Evolutionary conservation across 2,888 invertebrate species (phyloP), one percentile per base, ranked within the genome.

Genomic region (Machimus atricapillus): DNA sequence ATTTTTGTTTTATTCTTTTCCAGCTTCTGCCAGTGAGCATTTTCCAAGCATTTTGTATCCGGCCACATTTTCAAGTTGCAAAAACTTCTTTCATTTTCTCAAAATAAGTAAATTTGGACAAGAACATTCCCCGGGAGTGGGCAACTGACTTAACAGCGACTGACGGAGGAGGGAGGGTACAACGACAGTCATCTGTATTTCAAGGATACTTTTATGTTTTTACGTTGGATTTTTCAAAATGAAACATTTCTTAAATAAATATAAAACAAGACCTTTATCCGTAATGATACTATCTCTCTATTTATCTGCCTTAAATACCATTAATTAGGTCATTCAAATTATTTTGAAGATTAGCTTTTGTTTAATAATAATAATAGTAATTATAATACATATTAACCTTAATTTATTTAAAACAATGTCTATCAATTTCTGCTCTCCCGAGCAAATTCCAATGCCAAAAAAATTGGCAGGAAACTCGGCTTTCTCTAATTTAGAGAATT

Each of bases 1-100:
- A 82, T 82, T 82, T 82, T 82, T 82, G 40, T 82, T 82, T 82
- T 82, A 82, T 82, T 82, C 37, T 82, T 82, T 58, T 56, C 82
- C 40, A n/a, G n/a, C 40, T 76, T 76, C 16, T 82, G 23, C 16
- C 37, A n/a, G 31, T 16, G 34, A 37, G 37, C 37, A 82, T 37
- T 82, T 58, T 58, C n/a, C 23, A n/a, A 37, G 37, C 37, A 82
- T 76, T 82, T 58, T 58, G 34, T 82, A 37, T 58, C 31, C 56
- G 31, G 56, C 16, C 31, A 81, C 52, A 81, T 81, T 81, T 81
- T 82, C 27, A 82, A 5, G 58, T 66, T 27, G 81, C 19, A 82
- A 82, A 66, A 79, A 79, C 27, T 52, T 14, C 43, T 19, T 43
- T 43, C 19, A 43, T 16, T 76, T 76, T 76, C 34, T n/a, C 7